phyloP scores from a whole-genome alignment of 2,797 vertebrate genomes.

The Naso thynnoides region DNA sequence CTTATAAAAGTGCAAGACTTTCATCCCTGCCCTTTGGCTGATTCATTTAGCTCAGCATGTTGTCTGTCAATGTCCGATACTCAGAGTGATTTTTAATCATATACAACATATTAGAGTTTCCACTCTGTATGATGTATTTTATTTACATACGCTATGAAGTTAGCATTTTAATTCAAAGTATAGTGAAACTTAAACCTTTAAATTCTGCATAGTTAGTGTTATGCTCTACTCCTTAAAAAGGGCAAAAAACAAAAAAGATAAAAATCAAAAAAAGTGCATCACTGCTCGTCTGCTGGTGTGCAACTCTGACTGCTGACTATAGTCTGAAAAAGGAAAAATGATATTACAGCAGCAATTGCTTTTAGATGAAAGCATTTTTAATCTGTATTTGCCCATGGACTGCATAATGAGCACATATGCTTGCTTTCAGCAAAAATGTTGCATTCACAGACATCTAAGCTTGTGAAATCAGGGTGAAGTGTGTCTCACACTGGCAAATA shows the following conservation, averaged over 20 bases:
- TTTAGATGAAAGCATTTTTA: neutral
- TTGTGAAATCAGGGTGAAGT: constrained; percentile 29
- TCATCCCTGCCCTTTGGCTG: constrained; percentile 35
- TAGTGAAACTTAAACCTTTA: neutral
- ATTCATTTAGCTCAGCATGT: constrained; percentile 28
- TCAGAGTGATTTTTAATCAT: constrained; percentile 26
- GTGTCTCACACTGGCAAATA: constrained; percentile 1
- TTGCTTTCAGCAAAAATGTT: constrained; percentile 27
- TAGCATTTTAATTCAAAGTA: neutral
- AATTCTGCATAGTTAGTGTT: neutral
- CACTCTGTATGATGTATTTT: neutral
- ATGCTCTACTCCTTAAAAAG: neutral
- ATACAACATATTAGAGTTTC: neutral
- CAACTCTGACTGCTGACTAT: neutral
- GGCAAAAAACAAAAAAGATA: neutral
- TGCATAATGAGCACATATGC: constrained; percentile 9
- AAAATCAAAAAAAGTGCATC: constrained; percentile 3
- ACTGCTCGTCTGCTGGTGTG: constrained; percentile 13
- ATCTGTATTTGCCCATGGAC: constrained; percentile 11
- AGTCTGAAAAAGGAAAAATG: neutral
- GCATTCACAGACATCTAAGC: constrained; percentile 14
- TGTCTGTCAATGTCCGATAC: constrained; percentile 14
- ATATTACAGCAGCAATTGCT: neutral
- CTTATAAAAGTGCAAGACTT: constrained; percentile 26
- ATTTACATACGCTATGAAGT: neutral